Evolutionary conservation across 2,113 vertebrate species (phyloP), one percentile per base, ranked within the genome.

Genomic region (Notechis scutatus): DNA sequence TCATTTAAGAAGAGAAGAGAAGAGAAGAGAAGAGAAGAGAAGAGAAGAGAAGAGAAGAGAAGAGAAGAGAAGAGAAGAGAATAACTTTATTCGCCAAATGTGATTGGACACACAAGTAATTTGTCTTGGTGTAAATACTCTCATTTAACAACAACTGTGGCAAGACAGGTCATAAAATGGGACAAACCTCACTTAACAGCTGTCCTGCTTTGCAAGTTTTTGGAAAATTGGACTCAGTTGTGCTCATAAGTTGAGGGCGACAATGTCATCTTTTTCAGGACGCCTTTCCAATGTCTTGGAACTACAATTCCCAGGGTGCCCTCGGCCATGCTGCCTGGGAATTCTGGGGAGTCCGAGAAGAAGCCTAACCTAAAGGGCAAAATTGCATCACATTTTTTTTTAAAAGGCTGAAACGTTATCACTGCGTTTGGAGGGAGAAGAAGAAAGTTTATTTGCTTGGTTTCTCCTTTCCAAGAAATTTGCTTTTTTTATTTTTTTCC

Each of bases 371-470:
- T 74, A 74, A 34, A 18, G n/a, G n/a, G 64, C 39, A 47, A n/a
- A 6, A 14, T 1, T 6, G 26, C 8, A 8, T 81, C 20, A 39
- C n/a, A 3, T 18, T 47, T 47, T 18, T 34, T 29, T 64, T 64
- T 69, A 6, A 81, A 81, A 39, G 14, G 69, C n/a, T 39, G n/a
- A 42, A 39, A 81, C 2, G 18, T 39, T 39, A 81, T 81, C 34
- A 0, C 15, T 9, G 6, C 6, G 0, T 39, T 9, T 3, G 18
- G 18, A 9, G 6, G 1, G 34, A 3, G 1, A 24, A 2, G 9
- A 21, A 85, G 0, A 11, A 24, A 47, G 8, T 6, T 45, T 0
- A 45, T 23, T 26, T 12, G 5, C 0, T 42, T 26, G 45, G 6
- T 34, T 90, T 74, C 61, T 34, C 4, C 47, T 90, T 90, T 90